These are phyloP conservation scores for Diaprepes abbreviatus DNA, from an alignment of 2,888 invertebrate genomes.

Conservation along the genomic window DNA sequence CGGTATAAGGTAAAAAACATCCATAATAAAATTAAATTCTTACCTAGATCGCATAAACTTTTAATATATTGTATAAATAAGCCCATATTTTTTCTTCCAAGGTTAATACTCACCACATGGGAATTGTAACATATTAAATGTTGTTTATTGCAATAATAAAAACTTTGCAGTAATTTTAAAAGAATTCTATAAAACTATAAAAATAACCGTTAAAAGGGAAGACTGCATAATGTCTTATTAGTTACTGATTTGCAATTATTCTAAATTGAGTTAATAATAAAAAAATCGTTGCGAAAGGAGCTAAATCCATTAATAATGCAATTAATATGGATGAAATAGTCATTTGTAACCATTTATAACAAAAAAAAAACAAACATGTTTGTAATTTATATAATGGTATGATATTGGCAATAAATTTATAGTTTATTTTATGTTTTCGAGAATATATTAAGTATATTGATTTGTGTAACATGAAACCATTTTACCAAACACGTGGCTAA, in stretches of 20 bases:
- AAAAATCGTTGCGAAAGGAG: slow-evolving; percentile 25
- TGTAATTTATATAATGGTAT: slow-evolving; percentile 16
- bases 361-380: slow-evolving; percentile 5
- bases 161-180: slow-evolving; percentile 22
- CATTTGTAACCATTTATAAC: slow-evolving; percentile 1
- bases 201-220: slow-evolving; percentile 28
- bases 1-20: slow-evolving; percentile 17
- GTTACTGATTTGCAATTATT: slow-evolving; percentile 16
- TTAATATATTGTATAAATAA: slow-evolving; percentile 30
- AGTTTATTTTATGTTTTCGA: background rate
- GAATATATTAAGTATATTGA: background rate
- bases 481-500: too few species aligned
- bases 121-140: slow-evolving; percentile 34
- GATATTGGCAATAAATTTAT: slow-evolving; percentile 3
- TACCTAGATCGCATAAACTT: slow-evolving; percentile 30
- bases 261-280: slow-evolving; percentile 21
- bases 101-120: slow-evolving; percentile 30
- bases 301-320: slow-evolving; percentile 15
- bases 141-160: slow-evolving; percentile 34
- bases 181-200: slow-evolving; percentile 30
- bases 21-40: slow-evolving; percentile 27
- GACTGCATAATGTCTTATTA: slow-evolving; percentile 34
- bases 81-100: slow-evolving; percentile 29
- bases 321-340: slow-evolving; percentile 25
- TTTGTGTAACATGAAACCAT: background rate